A percentile compares a stretch with the other conserved stretches of the same genome.
Evolutionary conservation across 2,888 invertebrate genomes (phyloP).

Genomic region (Pomacea canaliculata): DNA sequence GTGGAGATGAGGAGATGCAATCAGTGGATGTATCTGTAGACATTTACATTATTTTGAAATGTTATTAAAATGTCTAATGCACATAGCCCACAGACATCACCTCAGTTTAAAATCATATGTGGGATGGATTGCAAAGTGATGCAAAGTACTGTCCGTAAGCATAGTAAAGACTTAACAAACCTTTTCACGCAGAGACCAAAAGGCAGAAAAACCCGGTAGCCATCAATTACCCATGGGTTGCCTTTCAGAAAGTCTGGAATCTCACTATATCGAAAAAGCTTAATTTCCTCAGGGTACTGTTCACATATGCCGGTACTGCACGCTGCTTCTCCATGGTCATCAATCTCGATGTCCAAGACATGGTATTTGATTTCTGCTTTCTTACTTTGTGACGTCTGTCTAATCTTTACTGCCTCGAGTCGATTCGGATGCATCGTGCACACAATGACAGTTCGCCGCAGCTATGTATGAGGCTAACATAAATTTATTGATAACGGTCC

Average conservation of each 20-base stretch:
- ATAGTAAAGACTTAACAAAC: conserved; percentile 70
- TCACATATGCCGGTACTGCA: conserved; percentile 52
- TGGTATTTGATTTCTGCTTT: conserved; percentile 37
- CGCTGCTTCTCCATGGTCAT: conserved; percentile 43
- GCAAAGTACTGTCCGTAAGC: neutral
- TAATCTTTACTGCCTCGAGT: conserved; percentile 23
- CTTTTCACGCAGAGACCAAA: conserved; percentile 76
- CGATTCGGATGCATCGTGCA: conserved; percentile 19
- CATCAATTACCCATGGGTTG: conserved; percentile 87
- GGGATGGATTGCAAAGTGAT: no score
- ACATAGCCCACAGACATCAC: no score
- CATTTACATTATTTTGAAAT: no score
- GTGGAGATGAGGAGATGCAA: no score
- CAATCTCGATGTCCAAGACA: conserved; percentile 60
- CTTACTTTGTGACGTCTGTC: conserved; percentile 7
- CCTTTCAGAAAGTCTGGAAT: conserved; percentile 88
- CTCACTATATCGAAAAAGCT: conserved; percentile 70
- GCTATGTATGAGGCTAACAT: neutral
- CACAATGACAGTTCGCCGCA: neutral
- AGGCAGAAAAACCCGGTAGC: conserved; percentile 80
- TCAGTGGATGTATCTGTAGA: no score
- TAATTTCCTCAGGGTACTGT: conserved; percentile 46
- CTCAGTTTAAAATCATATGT: no score
- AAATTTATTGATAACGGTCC: neutral
- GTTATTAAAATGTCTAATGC: no score